Conservation (phyloP, 2,797 vertebrate species). For the Huso huso region DNA sequence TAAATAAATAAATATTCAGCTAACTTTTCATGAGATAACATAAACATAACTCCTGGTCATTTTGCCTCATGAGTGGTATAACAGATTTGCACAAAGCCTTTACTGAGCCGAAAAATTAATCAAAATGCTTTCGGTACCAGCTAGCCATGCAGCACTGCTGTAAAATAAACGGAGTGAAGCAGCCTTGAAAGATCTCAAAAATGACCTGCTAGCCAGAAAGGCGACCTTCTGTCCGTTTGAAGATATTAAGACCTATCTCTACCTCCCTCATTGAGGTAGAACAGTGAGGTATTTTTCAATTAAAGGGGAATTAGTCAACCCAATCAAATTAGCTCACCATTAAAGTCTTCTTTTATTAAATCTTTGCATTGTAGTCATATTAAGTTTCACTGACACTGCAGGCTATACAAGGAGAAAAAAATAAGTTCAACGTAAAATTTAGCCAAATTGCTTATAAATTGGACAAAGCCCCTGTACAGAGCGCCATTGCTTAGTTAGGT, state of each 20-base stretch:
- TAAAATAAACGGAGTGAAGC: constrained; percentile 17
- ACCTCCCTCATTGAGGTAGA: no score
- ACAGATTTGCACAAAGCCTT: no score
- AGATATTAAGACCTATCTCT: constrained; percentile 23
- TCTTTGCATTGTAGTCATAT: constrained; percentile 64
- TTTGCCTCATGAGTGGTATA: no score
- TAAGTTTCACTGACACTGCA: constrained; percentile 57
- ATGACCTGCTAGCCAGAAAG: background rate
- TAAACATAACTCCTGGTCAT: no score
- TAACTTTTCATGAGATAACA: no score
- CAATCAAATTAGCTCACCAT: constrained; percentile 71
- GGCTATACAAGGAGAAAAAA: constrained; percentile 30
- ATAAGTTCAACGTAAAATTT: no score
- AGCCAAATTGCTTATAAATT: background rate
- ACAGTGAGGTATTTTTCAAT: constrained; percentile 66
- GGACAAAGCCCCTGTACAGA: background rate
- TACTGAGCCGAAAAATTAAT: no score
- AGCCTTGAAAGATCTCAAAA: background rate
- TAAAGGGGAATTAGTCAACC: constrained; percentile 75
- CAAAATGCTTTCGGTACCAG: no score
- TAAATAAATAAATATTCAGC: no score
- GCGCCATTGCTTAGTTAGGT: constrained; percentile 10
- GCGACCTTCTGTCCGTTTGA: background rate
- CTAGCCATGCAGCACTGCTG: background rate
- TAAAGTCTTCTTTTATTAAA: constrained; percentile 74